These are phyloP conservation scores for Agapetus fuscipes DNA, from an alignment of 2,888 invertebrate genomes.

Conservation along the genomic window DNA sequence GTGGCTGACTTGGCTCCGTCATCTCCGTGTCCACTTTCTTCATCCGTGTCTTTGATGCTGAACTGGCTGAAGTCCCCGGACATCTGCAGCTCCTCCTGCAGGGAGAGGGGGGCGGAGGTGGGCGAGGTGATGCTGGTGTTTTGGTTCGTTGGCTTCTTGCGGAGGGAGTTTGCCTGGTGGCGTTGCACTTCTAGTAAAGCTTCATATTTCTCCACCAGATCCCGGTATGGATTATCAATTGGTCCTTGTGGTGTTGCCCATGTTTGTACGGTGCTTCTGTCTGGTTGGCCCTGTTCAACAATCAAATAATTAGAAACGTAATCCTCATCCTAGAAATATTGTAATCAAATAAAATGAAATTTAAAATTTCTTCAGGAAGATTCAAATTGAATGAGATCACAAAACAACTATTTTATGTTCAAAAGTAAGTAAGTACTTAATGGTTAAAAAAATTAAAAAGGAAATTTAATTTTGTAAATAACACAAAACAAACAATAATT, in stretches of 20 bases:
- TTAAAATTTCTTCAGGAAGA: too few species aligned
- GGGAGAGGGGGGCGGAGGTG: slow-evolving; percentile 40
- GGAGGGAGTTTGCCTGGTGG: slow-evolving; percentile 47
- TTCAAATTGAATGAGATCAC: too few species aligned
- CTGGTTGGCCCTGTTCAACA: slow-evolving; percentile 14
- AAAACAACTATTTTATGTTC: background rate
- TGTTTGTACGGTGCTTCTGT: slow-evolving; percentile 13
- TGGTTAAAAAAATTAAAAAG: too few species aligned
- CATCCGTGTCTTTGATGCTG: slow-evolving; percentile 53
- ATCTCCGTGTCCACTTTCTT: slow-evolving; percentile 53
- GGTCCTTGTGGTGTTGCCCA: slow-evolving; percentile 24
- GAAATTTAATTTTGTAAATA: background rate
- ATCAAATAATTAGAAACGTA: too few species aligned
- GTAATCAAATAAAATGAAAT: too few species aligned
- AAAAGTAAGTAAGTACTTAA: background rate
- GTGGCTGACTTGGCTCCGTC: slow-evolving; percentile 31
- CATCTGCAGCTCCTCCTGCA: slow-evolving; percentile 67
- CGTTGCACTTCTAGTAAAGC: slow-evolving; percentile 69
- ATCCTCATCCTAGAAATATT: too few species aligned
- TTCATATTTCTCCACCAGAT: slow-evolving; percentile 77
- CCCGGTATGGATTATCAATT: slow-evolving; percentile 63
- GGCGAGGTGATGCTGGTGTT: slow-evolving; percentile 27
- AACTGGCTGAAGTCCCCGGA: slow-evolving; percentile 62
- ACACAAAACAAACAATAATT: background rate
- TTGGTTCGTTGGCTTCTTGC: slow-evolving; percentile 31